Evolutionary conservation across 2,113 vertebrate species (phyloP).

Genomic region (Aspiorhynchus laticeps): DNA sequence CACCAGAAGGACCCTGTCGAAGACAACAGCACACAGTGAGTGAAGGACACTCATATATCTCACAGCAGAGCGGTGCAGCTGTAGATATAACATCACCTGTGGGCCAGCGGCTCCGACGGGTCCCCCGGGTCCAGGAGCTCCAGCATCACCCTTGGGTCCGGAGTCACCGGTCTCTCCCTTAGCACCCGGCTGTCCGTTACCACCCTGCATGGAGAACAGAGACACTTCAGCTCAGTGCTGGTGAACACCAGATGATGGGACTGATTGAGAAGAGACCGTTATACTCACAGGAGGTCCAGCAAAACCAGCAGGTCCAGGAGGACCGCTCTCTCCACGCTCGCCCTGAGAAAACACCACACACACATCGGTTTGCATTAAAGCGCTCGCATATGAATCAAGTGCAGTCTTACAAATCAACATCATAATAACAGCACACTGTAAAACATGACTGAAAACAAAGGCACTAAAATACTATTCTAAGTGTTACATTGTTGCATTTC

Average conservation of each 20-base stretch:
- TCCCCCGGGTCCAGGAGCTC: slow-evolving; percentile 87
- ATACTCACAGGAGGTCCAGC: slow-evolving; percentile 95
- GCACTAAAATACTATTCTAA: too few species aligned
- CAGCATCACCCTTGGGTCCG: slow-evolving; percentile 92
- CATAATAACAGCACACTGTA: neutral
- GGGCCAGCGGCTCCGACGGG: slow-evolving; percentile 76
- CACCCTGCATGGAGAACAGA: slow-evolving; percentile 76
- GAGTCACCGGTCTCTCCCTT: slow-evolving; percentile 81
- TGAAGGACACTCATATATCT: neutral
- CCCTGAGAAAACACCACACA: slow-evolving; percentile 75
- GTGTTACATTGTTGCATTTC: too few species aligned
- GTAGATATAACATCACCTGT: slow-evolving; percentile 66
- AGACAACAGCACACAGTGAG: slow-evolving; percentile 14
- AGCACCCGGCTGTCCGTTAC: slow-evolving; percentile 84
- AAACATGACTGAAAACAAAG: too few species aligned
- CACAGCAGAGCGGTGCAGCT: neutral
- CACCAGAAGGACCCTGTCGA: slow-evolving; percentile 87
- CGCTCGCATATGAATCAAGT: neutral
- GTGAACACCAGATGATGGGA: neutral
- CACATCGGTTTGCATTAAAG: neutral
- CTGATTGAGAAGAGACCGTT: neutral
- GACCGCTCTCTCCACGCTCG: slow-evolving; percentile 91
- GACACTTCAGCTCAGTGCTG: neutral
- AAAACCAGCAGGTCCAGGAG: slow-evolving; percentile 93
- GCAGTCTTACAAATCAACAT: neutral